Evolutionary conservation across 2,888 invertebrate genomes (phyloP).

Genomic region (Adelphocoris suturalis): DNA sequence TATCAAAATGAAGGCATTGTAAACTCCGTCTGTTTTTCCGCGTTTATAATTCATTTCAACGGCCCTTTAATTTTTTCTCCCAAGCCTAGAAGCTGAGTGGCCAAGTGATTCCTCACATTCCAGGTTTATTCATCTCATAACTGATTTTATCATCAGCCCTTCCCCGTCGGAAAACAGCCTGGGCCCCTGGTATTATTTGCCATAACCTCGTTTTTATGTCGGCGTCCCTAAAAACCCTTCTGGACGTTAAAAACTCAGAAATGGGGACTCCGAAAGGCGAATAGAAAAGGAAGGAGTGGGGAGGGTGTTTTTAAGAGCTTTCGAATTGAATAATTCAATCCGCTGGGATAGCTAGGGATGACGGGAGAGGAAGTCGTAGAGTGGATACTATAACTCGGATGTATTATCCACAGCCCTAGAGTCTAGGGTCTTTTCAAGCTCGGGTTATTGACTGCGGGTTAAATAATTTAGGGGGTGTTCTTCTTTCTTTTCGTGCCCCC

Average conservation of each 20-base stretch:
- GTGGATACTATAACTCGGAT: neutral
- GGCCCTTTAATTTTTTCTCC: neutral
- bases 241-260: neutral
- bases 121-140: conserved; percentile 24
- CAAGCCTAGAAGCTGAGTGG: neutral
- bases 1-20: neutral
- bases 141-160: conserved; percentile 25
- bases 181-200: conserved; percentile 16
- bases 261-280: too few species aligned
- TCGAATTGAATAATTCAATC: conserved; percentile 33
- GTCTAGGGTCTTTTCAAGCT: neutral
- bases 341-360: neutral
- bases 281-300: neutral
- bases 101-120: conserved; percentile 17
- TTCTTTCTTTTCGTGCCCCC: neutral
- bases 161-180: neutral
- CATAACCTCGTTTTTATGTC: conserved; percentile 26
- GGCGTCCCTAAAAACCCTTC: conserved; percentile 20
- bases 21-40: neutral
- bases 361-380: neutral
- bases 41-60: neutral
- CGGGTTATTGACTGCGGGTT: neutral
- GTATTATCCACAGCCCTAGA: neutral
- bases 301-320: conserved; percentile 5
- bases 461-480: neutral